phyloP scores from a whole-genome alignment of 2,113 vertebrate genomes.

The Lasiurus borealis region DNA sequence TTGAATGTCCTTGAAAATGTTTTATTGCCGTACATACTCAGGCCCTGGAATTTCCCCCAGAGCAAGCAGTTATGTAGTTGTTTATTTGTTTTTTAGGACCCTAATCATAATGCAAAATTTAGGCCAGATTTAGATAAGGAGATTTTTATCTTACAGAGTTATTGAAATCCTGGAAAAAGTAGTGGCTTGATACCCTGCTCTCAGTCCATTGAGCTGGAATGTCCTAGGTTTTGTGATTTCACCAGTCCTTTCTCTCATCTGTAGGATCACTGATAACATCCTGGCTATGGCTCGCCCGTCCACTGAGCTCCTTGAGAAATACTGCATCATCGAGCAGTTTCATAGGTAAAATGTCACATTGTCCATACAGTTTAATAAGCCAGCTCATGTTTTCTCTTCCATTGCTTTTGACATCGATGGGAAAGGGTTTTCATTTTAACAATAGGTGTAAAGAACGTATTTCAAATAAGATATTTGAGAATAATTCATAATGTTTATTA shows the following conservation, averaged over 20 bases:
- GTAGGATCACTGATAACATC: constrained; percentile 97
- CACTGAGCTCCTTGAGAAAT: constrained; percentile 95
- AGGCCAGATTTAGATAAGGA: constrained; percentile 52
- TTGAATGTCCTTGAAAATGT: background rate
- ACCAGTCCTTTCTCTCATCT: background rate
- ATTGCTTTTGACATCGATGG: constrained; percentile 65
- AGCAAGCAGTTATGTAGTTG: background rate
- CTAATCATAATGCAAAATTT: constrained; percentile 37
- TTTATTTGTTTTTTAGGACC: background rate
- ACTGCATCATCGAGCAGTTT: constrained; percentile 95
- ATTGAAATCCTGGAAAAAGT: constrained; percentile 7
- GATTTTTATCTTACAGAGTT: constrained; percentile 1
- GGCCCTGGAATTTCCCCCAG: background rate
- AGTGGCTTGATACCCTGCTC: background rate
- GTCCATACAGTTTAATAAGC: background rate
- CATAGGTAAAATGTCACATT: constrained; percentile 87
- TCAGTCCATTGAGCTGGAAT: background rate
- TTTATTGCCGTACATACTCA: constrained; percentile 11
- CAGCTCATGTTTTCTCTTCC: constrained; percentile 31
- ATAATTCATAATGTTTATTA: constrained; percentile 7
- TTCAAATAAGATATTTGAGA: constrained; percentile 71
- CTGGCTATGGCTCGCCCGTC: constrained; percentile 98
- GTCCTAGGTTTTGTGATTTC: background rate
- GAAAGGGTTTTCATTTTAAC: constrained; percentile 78
- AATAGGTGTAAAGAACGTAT: constrained; percentile 59